These are phyloP conservation scores for Aproaerema taeniolella DNA, from an alignment of 2,888 invertebrate genomes.

Conservation along the genomic window DNA sequence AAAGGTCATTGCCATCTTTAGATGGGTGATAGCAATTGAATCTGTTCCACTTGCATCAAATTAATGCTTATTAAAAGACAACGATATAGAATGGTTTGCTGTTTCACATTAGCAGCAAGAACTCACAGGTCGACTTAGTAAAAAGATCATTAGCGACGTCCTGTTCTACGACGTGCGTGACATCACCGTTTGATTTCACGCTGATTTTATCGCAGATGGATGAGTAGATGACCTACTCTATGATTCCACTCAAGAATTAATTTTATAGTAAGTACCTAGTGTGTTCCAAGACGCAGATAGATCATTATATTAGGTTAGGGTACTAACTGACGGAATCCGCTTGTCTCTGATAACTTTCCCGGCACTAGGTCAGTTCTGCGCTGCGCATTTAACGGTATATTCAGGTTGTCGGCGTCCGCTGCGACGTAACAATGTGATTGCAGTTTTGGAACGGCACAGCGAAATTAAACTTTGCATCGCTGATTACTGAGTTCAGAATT, in stretches of 20 bases:
- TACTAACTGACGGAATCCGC: conserved; percentile 57
- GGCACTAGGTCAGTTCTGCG: conserved; percentile 76
- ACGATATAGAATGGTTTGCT: conserved; percentile 35
- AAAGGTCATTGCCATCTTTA: conserved; percentile 66
- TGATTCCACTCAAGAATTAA: too few species aligned
- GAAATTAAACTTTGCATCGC: conserved; percentile 38
- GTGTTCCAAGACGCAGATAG: conserved; percentile 32
- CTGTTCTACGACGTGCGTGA: conserved; percentile 40
- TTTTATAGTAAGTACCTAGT: neutral
- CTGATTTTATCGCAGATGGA: conserved; percentile 30
- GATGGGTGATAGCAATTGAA: conserved; percentile 72
- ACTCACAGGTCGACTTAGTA: conserved; percentile 32
- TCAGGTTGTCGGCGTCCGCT: conserved; percentile 68
- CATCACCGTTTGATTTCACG: conserved; percentile 42
- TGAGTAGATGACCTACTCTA: conserved; percentile 27
- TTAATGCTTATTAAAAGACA: conserved; percentile 63
- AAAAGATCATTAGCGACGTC: conserved; percentile 40
- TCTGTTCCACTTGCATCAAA: conserved; percentile 74
- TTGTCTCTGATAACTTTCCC: conserved; percentile 69
- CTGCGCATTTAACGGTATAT: conserved; percentile 71
- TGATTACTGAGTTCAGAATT: conserved; percentile 27
- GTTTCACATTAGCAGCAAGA: too few species aligned
- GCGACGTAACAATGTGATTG: conserved; percentile 70
- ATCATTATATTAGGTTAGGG: conserved; percentile 36
- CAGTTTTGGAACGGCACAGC: conserved; percentile 49